phyloP scores from a whole-genome alignment of 2,113 vertebrate genomes.

The Rhodinocichla rosea region DNA sequence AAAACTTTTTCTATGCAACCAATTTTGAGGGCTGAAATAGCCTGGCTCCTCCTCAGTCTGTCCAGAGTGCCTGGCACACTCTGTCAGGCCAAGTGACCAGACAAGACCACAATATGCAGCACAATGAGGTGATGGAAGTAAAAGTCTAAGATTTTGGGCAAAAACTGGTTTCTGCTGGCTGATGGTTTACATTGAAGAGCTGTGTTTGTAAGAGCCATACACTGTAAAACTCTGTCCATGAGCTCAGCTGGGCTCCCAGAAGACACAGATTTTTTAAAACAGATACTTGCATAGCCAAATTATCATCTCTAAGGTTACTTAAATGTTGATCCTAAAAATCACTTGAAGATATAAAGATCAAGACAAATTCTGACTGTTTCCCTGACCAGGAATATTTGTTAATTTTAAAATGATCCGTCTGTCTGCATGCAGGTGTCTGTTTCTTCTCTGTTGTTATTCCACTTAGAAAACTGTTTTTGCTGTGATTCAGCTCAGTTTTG shows the following conservation, averaged over 20 bases:
- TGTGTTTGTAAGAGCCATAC: background rate
- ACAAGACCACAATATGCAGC: fast-evolving
- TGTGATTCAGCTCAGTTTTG: background rate
- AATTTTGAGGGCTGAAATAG: background rate
- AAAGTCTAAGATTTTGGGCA: background rate
- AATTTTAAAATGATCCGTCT: background rate
- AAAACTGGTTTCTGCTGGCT: background rate
- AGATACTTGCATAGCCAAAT: background rate
- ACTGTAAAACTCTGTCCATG: background rate
- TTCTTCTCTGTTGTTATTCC: background rate
- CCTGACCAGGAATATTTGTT: background rate
- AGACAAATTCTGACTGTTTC: background rate
- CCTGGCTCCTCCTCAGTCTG: background rate
- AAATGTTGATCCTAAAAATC: background rate
- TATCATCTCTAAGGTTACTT: background rate
- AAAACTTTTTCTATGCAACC: background rate
- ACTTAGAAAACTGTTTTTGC: background rate
- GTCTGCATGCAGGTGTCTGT: background rate
- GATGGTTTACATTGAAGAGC: background rate
- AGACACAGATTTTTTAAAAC: background rate
- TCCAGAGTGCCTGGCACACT: background rate
- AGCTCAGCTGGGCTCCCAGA: background rate
- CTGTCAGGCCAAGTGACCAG: background rate
- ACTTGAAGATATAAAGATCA: background rate
- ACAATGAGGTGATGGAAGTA: background rate